phyloP scores from a whole-genome alignment of 35 echinoderm and acorn worm species.

The Eucidaris tribuloides region DNA sequence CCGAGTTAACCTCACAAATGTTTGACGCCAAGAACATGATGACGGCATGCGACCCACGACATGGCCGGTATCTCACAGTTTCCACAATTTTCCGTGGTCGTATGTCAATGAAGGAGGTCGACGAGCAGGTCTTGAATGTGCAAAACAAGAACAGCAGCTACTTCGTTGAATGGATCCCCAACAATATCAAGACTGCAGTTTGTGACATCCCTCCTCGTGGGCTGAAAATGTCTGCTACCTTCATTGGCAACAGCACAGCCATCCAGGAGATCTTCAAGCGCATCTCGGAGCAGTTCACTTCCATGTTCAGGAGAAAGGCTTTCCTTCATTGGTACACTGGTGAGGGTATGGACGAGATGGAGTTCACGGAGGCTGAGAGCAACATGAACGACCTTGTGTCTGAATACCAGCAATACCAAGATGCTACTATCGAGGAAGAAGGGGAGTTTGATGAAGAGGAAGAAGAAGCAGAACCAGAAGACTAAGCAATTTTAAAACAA shows the following conservation, averaged over 20 bases:
- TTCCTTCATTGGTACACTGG: conserved; percentile 83
- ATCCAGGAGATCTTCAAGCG: conserved; percentile 68
- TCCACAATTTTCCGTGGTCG: conserved; percentile 73
- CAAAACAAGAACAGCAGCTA: conserved; percentile 84
- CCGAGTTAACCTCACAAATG: conserved; percentile 66
- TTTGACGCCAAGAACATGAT: conserved; percentile 86
- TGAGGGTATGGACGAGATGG: conserved; percentile 88
- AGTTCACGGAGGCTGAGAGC: conserved; percentile 83
- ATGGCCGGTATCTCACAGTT: conserved; percentile 69
- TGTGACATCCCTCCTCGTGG: conserved; percentile 64
- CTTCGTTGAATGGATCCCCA: conserved; percentile 82
- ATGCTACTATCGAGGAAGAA: conserved; percentile 42
- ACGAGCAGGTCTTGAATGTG: conserved; percentile 70
- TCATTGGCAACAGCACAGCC: conserved; percentile 77
- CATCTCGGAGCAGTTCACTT: conserved; percentile 87
- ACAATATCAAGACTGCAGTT: conserved; percentile 74
- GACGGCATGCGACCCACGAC: conserved; percentile 75
- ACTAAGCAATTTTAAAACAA: not conserved
- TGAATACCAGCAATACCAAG: conserved; percentile 92
- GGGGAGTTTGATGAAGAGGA: conserved; percentile 21
- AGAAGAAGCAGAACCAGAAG: not conserved
- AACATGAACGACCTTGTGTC: conserved; percentile 87
- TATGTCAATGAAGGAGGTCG: conserved; percentile 82
- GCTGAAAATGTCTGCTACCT: conserved; percentile 66
- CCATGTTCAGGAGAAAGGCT: conserved; percentile 84